Evolutionary conservation across 2,113 vertebrate genomes (phyloP).

Genomic region (Ailuropoda melanoleuca): DNA sequence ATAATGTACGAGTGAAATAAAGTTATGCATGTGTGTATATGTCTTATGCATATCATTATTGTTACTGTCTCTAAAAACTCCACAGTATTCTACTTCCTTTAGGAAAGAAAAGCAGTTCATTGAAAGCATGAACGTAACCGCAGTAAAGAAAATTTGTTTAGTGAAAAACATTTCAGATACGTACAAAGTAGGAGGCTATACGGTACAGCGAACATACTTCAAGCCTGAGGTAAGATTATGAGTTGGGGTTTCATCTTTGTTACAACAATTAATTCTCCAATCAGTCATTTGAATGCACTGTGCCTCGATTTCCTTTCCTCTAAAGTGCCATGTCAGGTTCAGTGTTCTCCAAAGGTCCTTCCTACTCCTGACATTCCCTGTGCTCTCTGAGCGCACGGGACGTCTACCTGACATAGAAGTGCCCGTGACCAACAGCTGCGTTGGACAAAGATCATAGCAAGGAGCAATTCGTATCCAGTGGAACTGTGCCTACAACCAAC

Average conservation of each 20-base stretch:
- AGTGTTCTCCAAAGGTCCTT: background rate
- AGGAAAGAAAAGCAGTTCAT: background rate
- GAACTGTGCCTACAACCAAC: background rate
- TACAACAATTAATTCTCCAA: background rate
- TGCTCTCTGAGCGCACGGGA: background rate
- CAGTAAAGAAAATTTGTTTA: background rate
- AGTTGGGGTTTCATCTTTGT: background rate
- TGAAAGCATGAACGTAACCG: background rate
- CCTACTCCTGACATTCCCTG: background rate
- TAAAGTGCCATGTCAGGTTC: background rate
- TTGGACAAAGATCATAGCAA: background rate
- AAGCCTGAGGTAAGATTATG: background rate
- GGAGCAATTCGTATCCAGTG: background rate
- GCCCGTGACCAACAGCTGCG: background rate
- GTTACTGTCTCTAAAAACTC: background rate
- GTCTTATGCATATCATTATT: background rate
- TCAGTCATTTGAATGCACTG: background rate
- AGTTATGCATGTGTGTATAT: background rate
- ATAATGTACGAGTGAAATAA: background rate
- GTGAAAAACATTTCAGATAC: background rate
- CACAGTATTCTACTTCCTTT: background rate
- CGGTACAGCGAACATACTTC: background rate
- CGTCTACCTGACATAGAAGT: background rate
- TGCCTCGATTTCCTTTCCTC: background rate
- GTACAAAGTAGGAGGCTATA: background rate